Conservation (phyloP, 2,797 vertebrate species). For the Dromococcyx pavoninus region DNA sequence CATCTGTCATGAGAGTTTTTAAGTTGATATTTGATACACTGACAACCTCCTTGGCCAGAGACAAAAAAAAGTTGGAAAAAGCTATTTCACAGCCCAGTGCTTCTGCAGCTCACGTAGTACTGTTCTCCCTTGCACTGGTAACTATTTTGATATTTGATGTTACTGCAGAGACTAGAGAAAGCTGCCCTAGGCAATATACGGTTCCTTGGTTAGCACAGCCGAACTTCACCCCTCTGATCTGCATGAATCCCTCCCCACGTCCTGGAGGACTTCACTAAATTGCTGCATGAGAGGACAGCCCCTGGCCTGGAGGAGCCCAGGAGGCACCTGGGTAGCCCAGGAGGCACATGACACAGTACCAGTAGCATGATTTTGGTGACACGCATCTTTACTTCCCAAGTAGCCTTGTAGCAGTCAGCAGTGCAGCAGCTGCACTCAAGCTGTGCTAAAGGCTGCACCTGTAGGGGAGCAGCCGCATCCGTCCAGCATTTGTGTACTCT, state of each 20-base stretch:
- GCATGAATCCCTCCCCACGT: not conserved
- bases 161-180: not conserved
- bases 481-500: too few species aligned
- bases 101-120: not conserved
- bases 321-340: not conserved
- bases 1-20: not conserved
- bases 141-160: not conserved
- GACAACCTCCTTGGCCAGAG: not conserved
- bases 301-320: not conserved
- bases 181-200: not conserved
- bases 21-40: not conserved
- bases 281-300: fast-evolving
- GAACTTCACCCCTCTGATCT: not conserved
- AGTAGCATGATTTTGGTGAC: not conserved
- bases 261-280: fast-evolving
- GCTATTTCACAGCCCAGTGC: not conserved
- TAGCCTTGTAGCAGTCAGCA: not conserved
- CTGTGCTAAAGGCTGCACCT: not conserved
- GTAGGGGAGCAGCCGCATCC: not conserved
- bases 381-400: not conserved
- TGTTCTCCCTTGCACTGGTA: not conserved
- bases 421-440: not conserved
- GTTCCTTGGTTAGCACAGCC: not conserved
- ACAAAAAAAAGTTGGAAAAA: not conserved
- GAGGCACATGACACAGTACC: fast-evolving